Evolutionary conservation across 2,888 invertebrate genomes (phyloP).

Genomic region (Apomyelois bistriatella): DNA sequence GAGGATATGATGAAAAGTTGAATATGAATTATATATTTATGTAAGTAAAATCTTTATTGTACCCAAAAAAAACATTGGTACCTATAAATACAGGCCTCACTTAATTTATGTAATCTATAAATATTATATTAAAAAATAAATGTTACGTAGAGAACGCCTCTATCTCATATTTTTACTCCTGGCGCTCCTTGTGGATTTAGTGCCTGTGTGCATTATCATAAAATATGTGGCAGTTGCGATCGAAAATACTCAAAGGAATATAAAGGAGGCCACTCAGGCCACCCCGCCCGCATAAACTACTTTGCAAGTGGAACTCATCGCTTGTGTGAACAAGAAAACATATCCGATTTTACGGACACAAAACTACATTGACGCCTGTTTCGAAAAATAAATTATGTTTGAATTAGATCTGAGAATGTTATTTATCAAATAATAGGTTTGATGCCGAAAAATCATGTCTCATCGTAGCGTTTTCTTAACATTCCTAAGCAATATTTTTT

Average conservation of each 20-base stretch:
- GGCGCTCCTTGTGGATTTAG: neutral
- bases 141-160: neutral
- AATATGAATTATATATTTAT: too few relatives aligned
- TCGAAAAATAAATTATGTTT: too few relatives aligned
- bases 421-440: too few relatives aligned
- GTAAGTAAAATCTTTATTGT: too few relatives aligned
- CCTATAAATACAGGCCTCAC: too few relatives aligned
- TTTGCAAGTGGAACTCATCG: slow-evolving; percentile 6
- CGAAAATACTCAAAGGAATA: slow-evolving; percentile 12
- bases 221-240: slow-evolving; percentile 9
- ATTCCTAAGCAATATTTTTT: too few relatives aligned
- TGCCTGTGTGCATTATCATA: slow-evolving; percentile 9
- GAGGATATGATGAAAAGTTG: too few relatives aligned
- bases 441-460: too few relatives aligned
- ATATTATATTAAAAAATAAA: neutral
- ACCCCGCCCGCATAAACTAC: neutral
- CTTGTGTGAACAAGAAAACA: slow-evolving; percentile 7
- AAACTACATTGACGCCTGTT: neutral
- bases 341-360: neutral
- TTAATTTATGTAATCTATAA: too few relatives aligned
- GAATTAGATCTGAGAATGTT: too few relatives aligned
- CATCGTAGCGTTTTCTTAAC: too few relatives aligned
- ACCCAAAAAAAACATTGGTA: too few relatives aligned
- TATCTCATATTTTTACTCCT: neutral
- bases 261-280: slow-evolving; percentile 10